Conservation (phyloP, 2,113 vertebrate genomes). For the Scopus umbretta region DNA sequence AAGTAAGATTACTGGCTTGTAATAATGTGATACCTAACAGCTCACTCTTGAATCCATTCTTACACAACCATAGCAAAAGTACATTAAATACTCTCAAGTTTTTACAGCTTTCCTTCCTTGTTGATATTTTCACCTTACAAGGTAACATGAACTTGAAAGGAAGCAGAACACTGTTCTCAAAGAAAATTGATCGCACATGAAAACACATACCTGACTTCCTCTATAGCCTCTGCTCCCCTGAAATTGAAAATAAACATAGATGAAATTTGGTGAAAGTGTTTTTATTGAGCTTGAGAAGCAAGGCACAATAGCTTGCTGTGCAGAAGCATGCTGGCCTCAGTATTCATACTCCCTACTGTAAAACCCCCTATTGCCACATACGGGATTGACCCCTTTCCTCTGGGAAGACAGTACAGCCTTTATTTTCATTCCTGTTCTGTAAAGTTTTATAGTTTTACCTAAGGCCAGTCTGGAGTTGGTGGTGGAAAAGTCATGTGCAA, state of each 20-base stretch:
- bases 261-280: not conserved
- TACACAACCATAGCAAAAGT: not conserved
- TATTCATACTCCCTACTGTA: not conserved
- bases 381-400: not conserved
- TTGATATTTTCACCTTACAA: not conserved
- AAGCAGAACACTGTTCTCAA: not conserved
- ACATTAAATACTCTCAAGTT: not conserved
- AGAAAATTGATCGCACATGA: not conserved
- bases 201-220: constrained; percentile 75
- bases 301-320: not conserved
- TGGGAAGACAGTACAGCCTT: not conserved
- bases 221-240: constrained; percentile 78
- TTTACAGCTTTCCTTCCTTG: not conserved
- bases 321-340: not conserved
- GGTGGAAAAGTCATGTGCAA: not conserved
- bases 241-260: constrained; percentile 13
- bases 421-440: not conserved
- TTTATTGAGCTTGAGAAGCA: not conserved
- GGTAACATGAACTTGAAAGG: not conserved
- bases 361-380: not conserved
- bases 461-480: not conserved
- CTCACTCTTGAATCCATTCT: not conserved
- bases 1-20: not conserved
- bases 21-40: not conserved
- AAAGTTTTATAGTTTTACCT: not conserved